Conservation (phyloP, 2,113 vertebrate species). For the Bos indicus region DNA sequence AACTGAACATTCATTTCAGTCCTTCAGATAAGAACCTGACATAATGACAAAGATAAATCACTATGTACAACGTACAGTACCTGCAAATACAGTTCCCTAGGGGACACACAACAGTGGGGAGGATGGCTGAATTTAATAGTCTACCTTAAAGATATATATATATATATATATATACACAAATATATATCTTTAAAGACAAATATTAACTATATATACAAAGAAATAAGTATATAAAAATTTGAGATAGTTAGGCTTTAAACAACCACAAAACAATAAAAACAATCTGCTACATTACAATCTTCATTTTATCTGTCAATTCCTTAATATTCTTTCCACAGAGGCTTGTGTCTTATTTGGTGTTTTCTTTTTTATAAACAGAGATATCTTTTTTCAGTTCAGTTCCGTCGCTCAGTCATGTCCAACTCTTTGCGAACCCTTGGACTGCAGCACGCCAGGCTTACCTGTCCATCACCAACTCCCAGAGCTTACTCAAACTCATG, state of each 20-base stretch:
- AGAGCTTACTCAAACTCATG: neutral
- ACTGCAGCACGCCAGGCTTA: neutral
- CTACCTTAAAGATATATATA: neutral
- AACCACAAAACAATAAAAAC: neutral
- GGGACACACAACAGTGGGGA: neutral
- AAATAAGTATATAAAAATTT: slow-evolving; percentile 24
- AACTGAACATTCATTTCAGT: neutral
- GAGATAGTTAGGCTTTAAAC: slow-evolving; percentile 30
- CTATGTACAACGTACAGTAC: neutral
- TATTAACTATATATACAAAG: neutral
- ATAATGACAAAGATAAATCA: neutral
- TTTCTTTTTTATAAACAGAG: slow-evolving; percentile 36
- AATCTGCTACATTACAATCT: neutral
- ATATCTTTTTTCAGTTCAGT: neutral
- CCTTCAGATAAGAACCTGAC: neutral
- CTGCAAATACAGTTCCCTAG: neutral
- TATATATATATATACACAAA: neutral
- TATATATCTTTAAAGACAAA: neutral
- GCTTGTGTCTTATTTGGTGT: slow-evolving; percentile 42
- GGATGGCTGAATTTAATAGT: neutral
- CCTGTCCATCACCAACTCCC: neutral
- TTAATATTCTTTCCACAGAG: slow-evolving; percentile 7
- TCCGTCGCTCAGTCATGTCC: neutral
- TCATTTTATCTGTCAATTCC: neutral
- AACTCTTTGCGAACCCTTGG: neutral